phyloP scores from a whole-genome alignment of 1,140 invertebrate genomes.

The Drosophila orena region DNA sequence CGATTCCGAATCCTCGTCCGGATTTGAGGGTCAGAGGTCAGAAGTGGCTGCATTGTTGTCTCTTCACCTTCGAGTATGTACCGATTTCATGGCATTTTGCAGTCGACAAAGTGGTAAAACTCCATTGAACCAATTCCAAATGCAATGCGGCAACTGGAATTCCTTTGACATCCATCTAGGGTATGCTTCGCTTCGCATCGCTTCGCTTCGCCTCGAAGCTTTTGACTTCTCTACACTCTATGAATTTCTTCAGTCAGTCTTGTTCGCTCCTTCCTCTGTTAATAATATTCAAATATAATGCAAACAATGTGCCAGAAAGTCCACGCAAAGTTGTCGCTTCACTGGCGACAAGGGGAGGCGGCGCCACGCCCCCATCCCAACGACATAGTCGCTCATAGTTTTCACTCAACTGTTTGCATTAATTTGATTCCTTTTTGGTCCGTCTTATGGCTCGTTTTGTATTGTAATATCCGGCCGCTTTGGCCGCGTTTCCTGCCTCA shows the following conservation, averaged over 20 bases:
- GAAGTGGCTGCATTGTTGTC: conserved; percentile 25
- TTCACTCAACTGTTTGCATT: conserved; percentile 61
- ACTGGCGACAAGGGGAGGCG: conserved; percentile 1
- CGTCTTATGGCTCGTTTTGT: conserved; percentile 38
- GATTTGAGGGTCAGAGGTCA: background rate
- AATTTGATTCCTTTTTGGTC: conserved; percentile 61
- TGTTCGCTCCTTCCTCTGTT: conserved; percentile 14
- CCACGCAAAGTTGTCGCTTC: conserved; percentile 39
- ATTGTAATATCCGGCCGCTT: conserved; percentile 63
- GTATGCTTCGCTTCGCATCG: background rate
- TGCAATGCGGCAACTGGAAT: background rate
- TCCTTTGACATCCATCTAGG: conserved; percentile 3
- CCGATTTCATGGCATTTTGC: background rate
- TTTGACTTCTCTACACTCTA: background rate
- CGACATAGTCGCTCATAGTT: conserved; percentile 50
- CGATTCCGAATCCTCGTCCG: background rate
- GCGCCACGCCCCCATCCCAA: background rate
- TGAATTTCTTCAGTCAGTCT: background rate
- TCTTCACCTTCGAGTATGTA: background rate
- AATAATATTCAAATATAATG: conserved; percentile 71
- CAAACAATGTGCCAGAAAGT: conserved; percentile 54
- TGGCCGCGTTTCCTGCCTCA: conserved; percentile 38
- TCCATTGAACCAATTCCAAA: background rate
- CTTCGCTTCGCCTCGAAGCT: background rate
- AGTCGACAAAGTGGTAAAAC: background rate